These are phyloP conservation scores for Serranochromis macrocephalus DNA, from an alignment of 2,113 vertebrate genomes.

Conservation along the genomic window DNA sequence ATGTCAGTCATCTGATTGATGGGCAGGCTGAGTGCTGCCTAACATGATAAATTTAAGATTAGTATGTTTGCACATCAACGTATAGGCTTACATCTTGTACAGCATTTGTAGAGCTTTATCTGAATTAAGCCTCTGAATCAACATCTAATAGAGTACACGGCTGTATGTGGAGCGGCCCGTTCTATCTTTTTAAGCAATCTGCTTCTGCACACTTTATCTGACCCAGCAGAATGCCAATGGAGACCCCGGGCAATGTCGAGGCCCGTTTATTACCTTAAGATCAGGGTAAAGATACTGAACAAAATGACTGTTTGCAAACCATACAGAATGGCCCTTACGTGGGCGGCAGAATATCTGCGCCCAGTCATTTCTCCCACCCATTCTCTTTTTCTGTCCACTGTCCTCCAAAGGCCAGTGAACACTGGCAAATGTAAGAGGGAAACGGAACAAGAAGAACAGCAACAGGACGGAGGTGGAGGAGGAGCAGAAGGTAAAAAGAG, in stretches of 20 bases:
- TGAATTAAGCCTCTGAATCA: slow-evolving; percentile 42
- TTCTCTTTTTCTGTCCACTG: not conserved
- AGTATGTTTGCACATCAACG: slow-evolving; percentile 9
- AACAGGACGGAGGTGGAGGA: not conserved
- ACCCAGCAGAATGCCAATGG: slow-evolving; percentile 34
- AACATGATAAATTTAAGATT: slow-evolving; percentile 36
- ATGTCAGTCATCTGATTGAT: slow-evolving; percentile 21
- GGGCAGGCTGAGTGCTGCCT: not conserved
- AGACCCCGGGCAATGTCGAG: slow-evolving; percentile 50
- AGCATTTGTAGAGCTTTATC: slow-evolving; percentile 22
- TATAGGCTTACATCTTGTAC: slow-evolving; percentile 12
- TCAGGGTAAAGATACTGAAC: slow-evolving; percentile 46
- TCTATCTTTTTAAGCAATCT: slow-evolving; percentile 45
- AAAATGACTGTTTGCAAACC: slow-evolving; percentile 46
- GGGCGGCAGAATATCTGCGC: not conserved
- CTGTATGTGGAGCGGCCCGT: not conserved
- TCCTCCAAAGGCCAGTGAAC: not conserved
- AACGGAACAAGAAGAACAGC: slow-evolving; percentile 1
- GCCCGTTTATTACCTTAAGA: slow-evolving; percentile 52
- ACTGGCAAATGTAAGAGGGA: not conserved
- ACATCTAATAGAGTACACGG: slow-evolving; percentile 22
- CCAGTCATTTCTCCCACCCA: not conserved
- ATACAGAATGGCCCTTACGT: not conserved
- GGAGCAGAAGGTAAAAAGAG: not conserved
- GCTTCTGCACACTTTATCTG: slow-evolving; percentile 36